Evolutionary conservation across 2,888 invertebrate genomes (phyloP), one percentile per base, ranked within the genome.

Genomic region (Cerastis rubricosa): DNA sequence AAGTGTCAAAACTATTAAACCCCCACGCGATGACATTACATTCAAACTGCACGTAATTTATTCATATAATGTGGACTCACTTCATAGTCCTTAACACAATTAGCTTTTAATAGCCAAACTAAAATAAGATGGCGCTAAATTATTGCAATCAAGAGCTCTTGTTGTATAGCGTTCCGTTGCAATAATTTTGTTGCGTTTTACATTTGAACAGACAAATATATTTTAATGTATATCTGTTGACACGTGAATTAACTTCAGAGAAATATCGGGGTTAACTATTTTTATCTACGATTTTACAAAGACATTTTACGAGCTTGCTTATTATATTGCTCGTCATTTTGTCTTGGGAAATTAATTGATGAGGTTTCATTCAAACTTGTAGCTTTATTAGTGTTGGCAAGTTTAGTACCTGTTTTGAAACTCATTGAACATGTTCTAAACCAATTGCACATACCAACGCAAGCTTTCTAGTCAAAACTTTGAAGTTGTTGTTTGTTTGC

Each of bases 111-210:
- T 92, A 92, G 93, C 87, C 89, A 87, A 86, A 90, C 94, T 93
- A 93, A 95, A 95, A 94, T 94, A 94, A 94, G 91, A 93, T 82
- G 73, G 79, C 89, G 90, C 85, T 94, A 93, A 94, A 95, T 94
- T 92, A 93, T 94, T 89, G 92, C 94, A 92, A 94, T 93, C 93
- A 92, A 90, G 89, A 89, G 88, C 90, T 91, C 90, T 90, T 90
- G 87, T 88, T 87, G 83, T 88, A 80, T 57, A 88, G 67, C 84
- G 85, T 83, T 85, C 86, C 86, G 87, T 90, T 91, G 82, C 85
- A 88, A 88, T 88, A 84, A 88, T 88, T 88, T 86, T 79, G 87
- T 87, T 86, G 85, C 78, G 76, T 86, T 86, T 87, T 80, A 88
- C 88, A 84, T 74, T 76, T 82, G 85, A 86, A 87, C 85, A 84